Conservation (phyloP, 2,113 vertebrate genomes). For the Carlito syrichta region DNA sequence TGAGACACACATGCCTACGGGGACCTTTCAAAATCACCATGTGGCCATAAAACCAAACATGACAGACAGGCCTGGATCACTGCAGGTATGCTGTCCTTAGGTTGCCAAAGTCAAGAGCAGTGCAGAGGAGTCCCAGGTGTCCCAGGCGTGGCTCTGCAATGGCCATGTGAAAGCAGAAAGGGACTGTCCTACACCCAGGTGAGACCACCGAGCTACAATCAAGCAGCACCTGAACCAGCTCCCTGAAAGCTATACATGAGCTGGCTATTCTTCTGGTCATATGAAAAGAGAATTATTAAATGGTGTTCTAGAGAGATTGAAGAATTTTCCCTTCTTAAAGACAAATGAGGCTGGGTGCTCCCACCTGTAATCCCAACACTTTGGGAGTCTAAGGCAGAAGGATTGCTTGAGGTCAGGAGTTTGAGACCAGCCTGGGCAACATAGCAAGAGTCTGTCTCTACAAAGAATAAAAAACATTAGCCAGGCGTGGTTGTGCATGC, state of each 20-base stretch:
- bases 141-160: background rate
- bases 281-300: background rate
- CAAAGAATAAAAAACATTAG: no score
- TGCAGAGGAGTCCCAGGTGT: accelerated
- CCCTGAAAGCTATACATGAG: background rate
- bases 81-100: background rate
- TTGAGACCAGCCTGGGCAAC: no score
- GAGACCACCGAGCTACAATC: background rate
- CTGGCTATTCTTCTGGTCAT: background rate
- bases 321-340: background rate
- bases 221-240: background rate
- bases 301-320: background rate
- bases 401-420: no score
- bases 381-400: no score
- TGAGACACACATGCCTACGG: background rate
- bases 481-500: no score
- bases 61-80: background rate
- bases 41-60: background rate
- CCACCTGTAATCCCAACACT: no score
- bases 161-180: background rate
- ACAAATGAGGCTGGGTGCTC: no score
- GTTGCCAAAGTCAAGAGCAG: background rate
- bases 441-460: no score
- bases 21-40: background rate
- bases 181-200: background rate